phyloP scores from a whole-genome alignment of 1,140 invertebrate genomes.

The Leptestheria dahalacensis region DNA sequence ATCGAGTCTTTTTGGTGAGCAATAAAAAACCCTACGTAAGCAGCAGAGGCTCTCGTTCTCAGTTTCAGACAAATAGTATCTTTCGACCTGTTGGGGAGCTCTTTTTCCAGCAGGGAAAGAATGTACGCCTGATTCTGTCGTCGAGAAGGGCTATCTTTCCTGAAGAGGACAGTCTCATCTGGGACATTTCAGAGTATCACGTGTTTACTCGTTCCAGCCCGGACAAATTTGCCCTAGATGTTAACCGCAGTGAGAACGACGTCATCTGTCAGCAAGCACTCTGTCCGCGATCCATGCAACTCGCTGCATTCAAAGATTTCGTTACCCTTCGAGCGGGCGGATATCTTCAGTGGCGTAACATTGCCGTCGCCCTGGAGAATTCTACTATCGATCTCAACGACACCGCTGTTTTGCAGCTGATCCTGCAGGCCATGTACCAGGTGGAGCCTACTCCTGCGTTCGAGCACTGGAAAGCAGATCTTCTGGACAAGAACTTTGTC shows the following conservation, averaged over 20 bases:
- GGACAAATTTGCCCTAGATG: no score
- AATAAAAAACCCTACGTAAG: not conserved
- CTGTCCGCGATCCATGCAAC: not conserved
- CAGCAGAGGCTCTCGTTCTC: no score
- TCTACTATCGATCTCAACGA: constrained; percentile 9
- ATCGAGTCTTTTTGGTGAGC: not conserved
- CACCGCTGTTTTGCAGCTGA: constrained; percentile 13
- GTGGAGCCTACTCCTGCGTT: not conserved
- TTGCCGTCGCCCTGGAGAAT: constrained; percentile 11
- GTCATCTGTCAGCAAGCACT: not conserved
- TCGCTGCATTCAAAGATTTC: constrained; percentile 12
- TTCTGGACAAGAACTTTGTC: constrained; percentile 6
- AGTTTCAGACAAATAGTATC: no score
- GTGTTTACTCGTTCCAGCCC: no score
- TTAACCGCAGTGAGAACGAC: not conserved
- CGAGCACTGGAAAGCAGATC: constrained; percentile 1
- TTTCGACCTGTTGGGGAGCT: no score
- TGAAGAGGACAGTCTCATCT: not conserved
- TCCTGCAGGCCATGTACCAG: constrained; percentile 17
- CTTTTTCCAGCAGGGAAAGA: no score
- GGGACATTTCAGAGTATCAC: no score
- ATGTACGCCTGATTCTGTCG: not conserved
- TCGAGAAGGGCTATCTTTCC: not conserved
- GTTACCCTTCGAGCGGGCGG: constrained; percentile 14
- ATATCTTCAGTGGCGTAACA: constrained; percentile 15